Evolutionary conservation across 2,888 invertebrate genomes (phyloP).

Genomic region (Pollenia griseotomentosa): DNA sequence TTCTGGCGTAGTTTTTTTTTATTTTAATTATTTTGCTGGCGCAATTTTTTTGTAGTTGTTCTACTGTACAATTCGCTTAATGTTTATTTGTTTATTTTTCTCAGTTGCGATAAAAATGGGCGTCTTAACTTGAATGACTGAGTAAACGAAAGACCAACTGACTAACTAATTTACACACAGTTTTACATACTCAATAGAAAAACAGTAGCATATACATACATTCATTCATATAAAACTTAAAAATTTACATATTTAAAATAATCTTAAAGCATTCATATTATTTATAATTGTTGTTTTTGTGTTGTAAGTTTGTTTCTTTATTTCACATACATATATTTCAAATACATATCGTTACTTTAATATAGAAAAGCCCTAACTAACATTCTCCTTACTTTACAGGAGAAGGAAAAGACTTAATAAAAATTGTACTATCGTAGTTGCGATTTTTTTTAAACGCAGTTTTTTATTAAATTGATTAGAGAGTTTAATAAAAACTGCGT

Average conservation of each 20-base stretch:
- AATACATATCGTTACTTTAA: no score
- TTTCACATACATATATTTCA: background rate
- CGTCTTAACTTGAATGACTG: constrained; percentile 53
- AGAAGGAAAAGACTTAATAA: no score
- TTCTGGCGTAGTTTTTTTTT: constrained; percentile 51
- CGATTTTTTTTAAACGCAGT: no score
- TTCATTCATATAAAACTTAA: constrained; percentile 1
- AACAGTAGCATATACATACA: constrained; percentile 40
- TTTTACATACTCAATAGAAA: constrained; percentile 1
- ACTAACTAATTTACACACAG: background rate
- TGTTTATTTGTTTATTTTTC: constrained; percentile 44
- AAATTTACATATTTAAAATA: constrained; percentile 22
- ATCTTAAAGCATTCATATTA: constrained; percentile 31
- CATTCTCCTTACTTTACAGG: no score
- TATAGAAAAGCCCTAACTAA: no score
- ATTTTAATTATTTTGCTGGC: constrained; percentile 59
- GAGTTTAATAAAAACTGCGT: no score
- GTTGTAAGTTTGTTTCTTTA: background rate
- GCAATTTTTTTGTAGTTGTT: constrained; percentile 35
- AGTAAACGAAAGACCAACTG: background rate
- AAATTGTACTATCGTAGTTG: no score
- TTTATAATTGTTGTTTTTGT: constrained; percentile 5
- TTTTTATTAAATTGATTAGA: no score
- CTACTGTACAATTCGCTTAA: constrained; percentile 2
- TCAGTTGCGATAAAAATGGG: constrained; percentile 61